Percentiles rank a stretch among this genome's conserved stretches.
phyloP scores from a whole-genome alignment of 2,797 vertebrate genomes.

The Chelidonichthys spinosus region DNA sequence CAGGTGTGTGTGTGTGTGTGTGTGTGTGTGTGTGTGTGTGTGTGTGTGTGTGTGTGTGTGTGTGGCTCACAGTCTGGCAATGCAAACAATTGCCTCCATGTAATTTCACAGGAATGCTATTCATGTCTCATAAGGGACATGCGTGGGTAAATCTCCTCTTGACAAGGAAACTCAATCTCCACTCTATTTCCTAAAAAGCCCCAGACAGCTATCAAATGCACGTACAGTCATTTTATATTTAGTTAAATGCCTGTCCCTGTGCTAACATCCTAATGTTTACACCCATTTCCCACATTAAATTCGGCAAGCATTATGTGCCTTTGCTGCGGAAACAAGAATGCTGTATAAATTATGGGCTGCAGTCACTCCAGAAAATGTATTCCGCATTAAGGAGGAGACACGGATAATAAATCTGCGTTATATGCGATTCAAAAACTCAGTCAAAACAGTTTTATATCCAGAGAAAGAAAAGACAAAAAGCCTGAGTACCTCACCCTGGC shows the following conservation, averaged over 20 bases:
- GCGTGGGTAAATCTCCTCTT: slow-evolving; percentile 37
- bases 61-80: slow-evolving; percentile 9
- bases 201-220: slow-evolving; percentile 32
- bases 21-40: slow-evolving; percentile 21
- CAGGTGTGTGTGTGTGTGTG: slow-evolving; percentile 11
- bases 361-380: slow-evolving; percentile 34
- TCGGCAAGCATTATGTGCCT: slow-evolving; percentile 10
- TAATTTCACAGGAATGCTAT: slow-evolving; percentile 72
- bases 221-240: slow-evolving; percentile 21
- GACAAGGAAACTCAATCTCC: slow-evolving; percentile 20
- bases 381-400: slow-evolving; percentile 23
- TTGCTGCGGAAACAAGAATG: slow-evolving; percentile 41
- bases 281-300: slow-evolving; percentile 27
- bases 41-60: slow-evolving; percentile 17
- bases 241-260: slow-evolving; percentile 16
- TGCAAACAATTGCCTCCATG: slow-evolving; percentile 46
- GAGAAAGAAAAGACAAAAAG: neutral
- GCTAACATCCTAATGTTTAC: slow-evolving; percentile 3
- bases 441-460: slow-evolving; percentile 20
- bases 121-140: slow-evolving; percentile 32
- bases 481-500: neutral
- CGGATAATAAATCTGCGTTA: slow-evolving; percentile 43
- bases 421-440: slow-evolving; percentile 24
- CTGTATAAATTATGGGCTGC: slow-evolving; percentile 44
- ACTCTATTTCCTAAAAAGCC: slow-evolving; percentile 9